These are phyloP conservation scores for Ariopsis seemanni DNA, from an alignment of 2,113 vertebrate species.

Conservation along the genomic window DNA sequence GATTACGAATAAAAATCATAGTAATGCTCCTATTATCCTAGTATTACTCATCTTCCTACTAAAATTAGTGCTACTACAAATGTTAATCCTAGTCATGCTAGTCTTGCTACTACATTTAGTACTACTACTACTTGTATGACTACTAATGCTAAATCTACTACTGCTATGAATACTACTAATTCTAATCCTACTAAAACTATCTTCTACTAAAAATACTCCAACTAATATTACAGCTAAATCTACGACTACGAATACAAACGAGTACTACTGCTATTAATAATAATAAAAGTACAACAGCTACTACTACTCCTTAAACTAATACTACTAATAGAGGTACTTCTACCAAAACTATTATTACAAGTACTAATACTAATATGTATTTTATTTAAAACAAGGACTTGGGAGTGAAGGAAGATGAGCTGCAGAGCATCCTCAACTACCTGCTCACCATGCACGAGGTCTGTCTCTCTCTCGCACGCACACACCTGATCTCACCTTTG, in stretches of 20 bases:
- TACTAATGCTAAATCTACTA: too few species aligned
- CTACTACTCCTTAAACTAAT: background rate
- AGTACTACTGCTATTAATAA: background rate
- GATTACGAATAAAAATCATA: too few species aligned
- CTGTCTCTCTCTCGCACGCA: background rate
- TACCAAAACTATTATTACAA: background rate
- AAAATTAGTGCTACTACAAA: too few species aligned
- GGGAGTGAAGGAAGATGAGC: constrained; percentile 94
- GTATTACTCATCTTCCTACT: too few species aligned
- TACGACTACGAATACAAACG: background rate
- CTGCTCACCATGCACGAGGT: constrained; percentile 87
- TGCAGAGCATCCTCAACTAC: constrained; percentile 96
- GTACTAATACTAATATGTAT: background rate
- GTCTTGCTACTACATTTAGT: too few species aligned
- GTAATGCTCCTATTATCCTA: too few species aligned
- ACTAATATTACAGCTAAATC: background rate
- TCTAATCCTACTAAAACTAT: background rate
- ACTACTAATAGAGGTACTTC: background rate
- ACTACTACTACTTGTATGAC: too few species aligned
- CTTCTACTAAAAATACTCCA: background rate
- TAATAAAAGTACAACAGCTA: background rate
- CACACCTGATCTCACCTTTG: background rate
- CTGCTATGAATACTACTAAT: too few species aligned
- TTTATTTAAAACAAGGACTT: constrained; percentile 71
- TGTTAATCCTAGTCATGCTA: too few species aligned